Evolutionary conservation across 2,888 invertebrate genomes (phyloP).

Genomic region (Scaptomyza polygonia): DNA sequence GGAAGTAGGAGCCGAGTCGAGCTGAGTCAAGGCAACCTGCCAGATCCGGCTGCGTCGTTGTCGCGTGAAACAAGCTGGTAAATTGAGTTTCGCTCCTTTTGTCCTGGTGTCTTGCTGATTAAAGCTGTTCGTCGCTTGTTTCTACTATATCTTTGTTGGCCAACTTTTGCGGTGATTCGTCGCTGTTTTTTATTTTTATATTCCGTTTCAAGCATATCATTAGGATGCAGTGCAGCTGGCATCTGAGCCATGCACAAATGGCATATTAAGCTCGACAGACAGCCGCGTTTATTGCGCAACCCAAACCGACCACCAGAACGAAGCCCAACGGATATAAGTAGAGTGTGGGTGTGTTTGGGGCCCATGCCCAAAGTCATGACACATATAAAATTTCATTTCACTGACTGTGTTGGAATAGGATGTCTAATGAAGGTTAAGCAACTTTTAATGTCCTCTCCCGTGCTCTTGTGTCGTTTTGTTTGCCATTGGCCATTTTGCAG

Average conservation of each 20-base stretch:
- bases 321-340: background rate
- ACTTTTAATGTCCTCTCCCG: constrained; percentile 72
- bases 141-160: constrained; percentile 46
- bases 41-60: constrained; percentile 26
- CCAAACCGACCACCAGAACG: constrained; percentile 30
- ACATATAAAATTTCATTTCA: constrained; percentile 76
- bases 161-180: constrained; percentile 72
- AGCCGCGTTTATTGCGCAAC: constrained; percentile 57
- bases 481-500: constrained; percentile 70
- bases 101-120: constrained; percentile 45
- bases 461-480: constrained; percentile 17
- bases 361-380: constrained; percentile 48
- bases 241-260: constrained; percentile 64
- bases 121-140: constrained; percentile 41
- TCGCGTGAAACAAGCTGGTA: constrained; percentile 60
- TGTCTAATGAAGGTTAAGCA: constrained; percentile 79
- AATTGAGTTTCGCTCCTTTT: constrained; percentile 51
- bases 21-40: constrained; percentile 5
- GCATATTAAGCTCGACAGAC: constrained; percentile 69
- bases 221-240: constrained; percentile 64
- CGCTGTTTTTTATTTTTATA: constrained; percentile 51
- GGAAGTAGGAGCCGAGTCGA: constrained; percentile 22
- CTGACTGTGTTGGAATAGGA: constrained; percentile 57
- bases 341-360: background rate
- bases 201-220: constrained; percentile 65